Conservation (phyloP, 2,888 invertebrate species). For the Scaptomyza tumidula region DNA sequence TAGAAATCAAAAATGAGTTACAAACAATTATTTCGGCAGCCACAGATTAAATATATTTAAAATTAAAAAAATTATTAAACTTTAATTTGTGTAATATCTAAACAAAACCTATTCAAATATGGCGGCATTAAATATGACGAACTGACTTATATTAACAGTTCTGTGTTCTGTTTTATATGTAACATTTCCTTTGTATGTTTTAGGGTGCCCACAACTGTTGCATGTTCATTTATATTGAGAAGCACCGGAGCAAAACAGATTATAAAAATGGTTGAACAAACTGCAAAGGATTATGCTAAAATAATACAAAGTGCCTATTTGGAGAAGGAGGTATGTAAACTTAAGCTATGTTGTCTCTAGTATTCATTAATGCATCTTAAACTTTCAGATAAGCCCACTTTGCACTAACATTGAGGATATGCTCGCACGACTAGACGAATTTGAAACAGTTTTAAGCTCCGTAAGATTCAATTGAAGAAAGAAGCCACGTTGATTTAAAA, state of each 20-base stretch:
- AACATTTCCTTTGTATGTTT: not conserved
- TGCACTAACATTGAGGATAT: conserved; percentile 88
- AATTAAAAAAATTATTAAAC: too few species aligned
- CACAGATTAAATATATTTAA: too few species aligned
- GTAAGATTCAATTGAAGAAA: conserved; percentile 47
- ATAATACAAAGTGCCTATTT: conserved; percentile 86
- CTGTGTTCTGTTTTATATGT: not conserved
- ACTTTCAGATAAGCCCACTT: conserved; percentile 85
- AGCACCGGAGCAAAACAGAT: conserved; percentile 32
- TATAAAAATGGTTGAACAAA: conserved; percentile 85
- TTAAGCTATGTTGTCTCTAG: too few species aligned
- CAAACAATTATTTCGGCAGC: too few species aligned
- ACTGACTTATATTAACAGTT: not conserved
- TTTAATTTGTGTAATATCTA: too few species aligned
- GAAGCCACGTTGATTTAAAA: not conserved
- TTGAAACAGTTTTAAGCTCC: conserved; percentile 87
- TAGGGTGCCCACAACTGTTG: conserved; percentile 18
- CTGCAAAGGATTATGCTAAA: conserved; percentile 86
- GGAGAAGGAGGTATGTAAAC: conserved; percentile 84
- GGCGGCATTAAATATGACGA: not conserved
- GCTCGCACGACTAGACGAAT: conserved; percentile 88
- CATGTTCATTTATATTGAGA: not conserved
- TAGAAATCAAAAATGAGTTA: not conserved
- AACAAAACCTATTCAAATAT: not conserved
- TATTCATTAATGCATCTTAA: not conserved